Base-by-base conservation (phyloP, 2,888 invertebrate species). In the Eretmocerus hayati region DNA sequence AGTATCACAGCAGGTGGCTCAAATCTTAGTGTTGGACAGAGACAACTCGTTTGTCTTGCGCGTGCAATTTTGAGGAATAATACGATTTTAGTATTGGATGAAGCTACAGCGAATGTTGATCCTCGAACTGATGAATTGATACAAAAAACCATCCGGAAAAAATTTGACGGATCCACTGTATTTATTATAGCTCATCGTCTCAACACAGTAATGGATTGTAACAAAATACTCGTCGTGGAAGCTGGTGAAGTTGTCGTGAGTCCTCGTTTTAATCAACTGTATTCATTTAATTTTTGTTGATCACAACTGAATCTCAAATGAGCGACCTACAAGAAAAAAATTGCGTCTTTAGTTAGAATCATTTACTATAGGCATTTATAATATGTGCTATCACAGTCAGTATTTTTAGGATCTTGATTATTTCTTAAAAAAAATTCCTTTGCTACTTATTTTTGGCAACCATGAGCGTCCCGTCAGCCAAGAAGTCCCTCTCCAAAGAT, bases 161-260 rank as follows among this genome's bases (percentile, higher is more conserved):
- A 87, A 66, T 90, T 90, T 66, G 77, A 76, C 1, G 75, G 81
- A 31, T 90, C 88, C 65, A 88, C 90, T 0, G 89, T 91, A 20
- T 76, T 91, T 39, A 90, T 90, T 0, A 87, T 91, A 41, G 90
- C 90, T 19, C 90, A 91, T 72, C 78, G 90, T 30, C 77, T 92
- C 11, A 83, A 90, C 62, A 91, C 90, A 1, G 85, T 91, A 44
- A 89, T 91, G 84, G 90, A 91, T 72, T 87, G 86, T 0, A 87
- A 90, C 73, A 81, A 82, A 75, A 84, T 90, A 47, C 67, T 90
- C 56, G 89, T 90, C n/a, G 82, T 91, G 80, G 85, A 87, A 63
- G 83, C 84, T 33, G 91, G 91, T 0, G 73, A 68, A 42, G 77
- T 84, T 62, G 79, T 80, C 45, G 73, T 73, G 57, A 63, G 68